These are phyloP conservation scores for Brenthis ino DNA, from an alignment of 2,888 invertebrate genomes.

Conservation along the genomic window DNA sequence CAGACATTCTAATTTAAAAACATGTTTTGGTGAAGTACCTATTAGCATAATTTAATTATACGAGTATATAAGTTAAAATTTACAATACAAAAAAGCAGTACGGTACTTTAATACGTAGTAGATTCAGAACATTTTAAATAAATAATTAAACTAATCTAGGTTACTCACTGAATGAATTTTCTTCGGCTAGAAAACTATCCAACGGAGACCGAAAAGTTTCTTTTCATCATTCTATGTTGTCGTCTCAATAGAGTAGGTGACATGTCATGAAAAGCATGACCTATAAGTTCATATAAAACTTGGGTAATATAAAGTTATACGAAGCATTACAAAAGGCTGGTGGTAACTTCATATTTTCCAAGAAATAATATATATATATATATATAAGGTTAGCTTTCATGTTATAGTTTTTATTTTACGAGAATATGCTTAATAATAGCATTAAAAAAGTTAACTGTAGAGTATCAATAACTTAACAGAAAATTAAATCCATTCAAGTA, in stretches of 20 bases:
- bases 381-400: background rate
- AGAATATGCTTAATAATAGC: background rate
- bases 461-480: background rate
- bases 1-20: too few species aligned
- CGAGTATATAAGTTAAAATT: too few species aligned
- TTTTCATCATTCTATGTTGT: constrained; percentile 19
- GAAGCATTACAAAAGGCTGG: constrained; percentile 13
- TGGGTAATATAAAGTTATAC: constrained; percentile 18
- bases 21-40: too few species aligned
- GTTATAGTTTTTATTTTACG: background rate
- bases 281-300: constrained; percentile 25
- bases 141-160: too few species aligned
- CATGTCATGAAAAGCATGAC: constrained; percentile 22
- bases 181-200: constrained; percentile 2
- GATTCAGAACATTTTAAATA: too few species aligned
- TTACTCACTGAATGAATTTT: background rate
- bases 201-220: constrained; percentile 8
- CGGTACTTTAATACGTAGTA: too few species aligned
- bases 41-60: too few species aligned
- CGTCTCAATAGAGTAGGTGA: constrained; percentile 17
- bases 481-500: background rate
- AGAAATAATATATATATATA: background rate
- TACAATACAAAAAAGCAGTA: too few species aligned
- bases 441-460: background rate
- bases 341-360: background rate